Base-by-base conservation (phyloP, 2,797 vertebrate genomes). In the Manis pentadactyla region DNA sequence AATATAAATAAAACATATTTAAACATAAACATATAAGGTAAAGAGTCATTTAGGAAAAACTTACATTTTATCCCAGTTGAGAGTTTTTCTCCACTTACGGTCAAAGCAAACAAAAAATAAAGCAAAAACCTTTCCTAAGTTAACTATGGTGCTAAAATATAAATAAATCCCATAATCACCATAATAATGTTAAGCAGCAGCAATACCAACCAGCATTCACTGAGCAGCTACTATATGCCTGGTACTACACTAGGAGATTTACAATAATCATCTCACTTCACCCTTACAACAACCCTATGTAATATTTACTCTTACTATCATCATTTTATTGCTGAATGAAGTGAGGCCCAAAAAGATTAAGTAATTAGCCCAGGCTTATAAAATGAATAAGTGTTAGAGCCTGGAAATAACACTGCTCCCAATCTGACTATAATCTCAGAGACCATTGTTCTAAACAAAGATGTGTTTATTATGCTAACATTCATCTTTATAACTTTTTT, bases 141-240 rank as follows among this genome's bases (percentile, higher is more conserved):
- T 49, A 55, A 83, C 59, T 68, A 84, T 13, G 25, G 21, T 18
- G n/a, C 15, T 39, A 18, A 93, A 74, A 57, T 49, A 42, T 37
- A 79, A 74, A 74, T 14, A 46, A 46, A 46, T 46, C 46, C 4
- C 59, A 87, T 1, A 25, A 83, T 2, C 15, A 39, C 25, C 61
- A 27, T 7, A 10, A 42, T 37, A 13, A 51, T 42, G 68, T 12
- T 31, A 59, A n/a, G 7, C 18, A 51, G 42, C 9, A 49, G 21
- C 21, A 29, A 42, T 0, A 49, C 68, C 14, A 29, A 49, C 49
- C 19, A 27, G 49, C n/a, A 25, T 8, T 7, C 15, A 27, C 2
- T n/a, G 12, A 27, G 6, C 9, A 37, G 3, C 0, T 2, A 59
- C 4, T 42, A 3, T 27, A 1, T 0, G 1, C 29, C 53, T 49